Evolutionary conservation across 2,113 vertebrate genomes (phyloP).

Genomic region (Caranx melampygus): DNA sequence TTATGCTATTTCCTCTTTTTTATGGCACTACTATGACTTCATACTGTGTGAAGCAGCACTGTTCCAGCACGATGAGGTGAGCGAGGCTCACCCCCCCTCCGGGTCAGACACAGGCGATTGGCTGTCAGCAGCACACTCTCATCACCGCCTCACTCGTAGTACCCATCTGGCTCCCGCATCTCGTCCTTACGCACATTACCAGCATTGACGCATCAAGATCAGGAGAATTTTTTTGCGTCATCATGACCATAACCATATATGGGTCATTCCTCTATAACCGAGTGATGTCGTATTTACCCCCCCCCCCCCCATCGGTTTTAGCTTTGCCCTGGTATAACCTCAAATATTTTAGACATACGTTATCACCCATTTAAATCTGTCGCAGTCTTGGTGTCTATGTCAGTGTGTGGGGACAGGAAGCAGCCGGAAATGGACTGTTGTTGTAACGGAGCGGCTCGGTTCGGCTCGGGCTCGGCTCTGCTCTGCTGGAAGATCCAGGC

Average conservation of each 20-base stretch:
- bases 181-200: constrained; percentile 72
- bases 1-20: background rate
- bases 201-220: constrained; percentile 75
- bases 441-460: constrained; percentile 24
- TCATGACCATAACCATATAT: constrained; percentile 63
- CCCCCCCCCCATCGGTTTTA: background rate
- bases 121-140: constrained; percentile 18
- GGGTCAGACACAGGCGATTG: constrained; percentile 13
- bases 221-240: constrained; percentile 68
- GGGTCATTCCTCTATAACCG: constrained; percentile 37
- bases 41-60: background rate
- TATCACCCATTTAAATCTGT: background rate
- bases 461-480: background rate
- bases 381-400: background rate
- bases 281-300: background rate
- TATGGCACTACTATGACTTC: no score
- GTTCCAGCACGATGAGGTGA: constrained; percentile 8
- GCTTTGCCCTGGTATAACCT: background rate
- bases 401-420: constrained; percentile 31
- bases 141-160: constrained; percentile 21
- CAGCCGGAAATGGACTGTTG: constrained; percentile 25
- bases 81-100: constrained; percentile 1
- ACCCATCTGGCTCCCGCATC: constrained; percentile 49
- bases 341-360: background rate
- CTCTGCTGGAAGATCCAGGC: constrained; percentile 20